A percentile compares a stretch with the other conserved stretches of the same genome.
phyloP scores from a whole-genome alignment of 2,797 vertebrate species.

The Ambastaia sidthimunki region DNA sequence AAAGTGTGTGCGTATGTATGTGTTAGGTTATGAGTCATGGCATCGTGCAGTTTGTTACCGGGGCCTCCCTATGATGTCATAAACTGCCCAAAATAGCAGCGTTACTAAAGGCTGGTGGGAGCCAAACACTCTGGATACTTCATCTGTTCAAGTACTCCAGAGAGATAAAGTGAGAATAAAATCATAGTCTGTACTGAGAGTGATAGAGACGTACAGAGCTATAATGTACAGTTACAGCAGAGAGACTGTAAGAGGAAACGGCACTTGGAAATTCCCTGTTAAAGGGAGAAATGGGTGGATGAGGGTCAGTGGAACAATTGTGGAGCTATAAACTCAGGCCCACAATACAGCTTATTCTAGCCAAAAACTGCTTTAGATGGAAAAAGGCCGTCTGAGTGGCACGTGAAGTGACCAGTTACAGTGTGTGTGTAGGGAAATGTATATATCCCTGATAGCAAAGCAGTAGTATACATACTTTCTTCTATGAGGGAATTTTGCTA shows the following conservation, averaged over 20 bases:
- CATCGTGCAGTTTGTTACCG: conserved; percentile 57
- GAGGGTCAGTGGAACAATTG: not conserved
- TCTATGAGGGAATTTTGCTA: too few species aligned
- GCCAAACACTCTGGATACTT: conserved; percentile 41
- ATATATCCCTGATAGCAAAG: too few species aligned
- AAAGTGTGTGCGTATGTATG: conserved; percentile 5
- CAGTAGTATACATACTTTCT: too few species aligned
- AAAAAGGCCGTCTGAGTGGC: too few species aligned
- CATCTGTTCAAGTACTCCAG: conserved; percentile 33
- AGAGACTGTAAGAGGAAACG: conserved; percentile 1
- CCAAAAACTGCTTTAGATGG: not conserved
- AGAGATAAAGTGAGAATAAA: conserved; percentile 18
- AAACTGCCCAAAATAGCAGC: conserved; percentile 73
- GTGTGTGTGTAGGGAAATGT: too few species aligned
- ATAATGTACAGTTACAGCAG: not conserved
- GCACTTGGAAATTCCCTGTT: conserved; percentile 12
- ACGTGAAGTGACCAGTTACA: too few species aligned
- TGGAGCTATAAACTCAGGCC: not conserved
- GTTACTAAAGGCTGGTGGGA: conserved; percentile 63
- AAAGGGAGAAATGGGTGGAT: not conserved
- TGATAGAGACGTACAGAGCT: not conserved
- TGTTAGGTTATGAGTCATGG: conserved; percentile 62
- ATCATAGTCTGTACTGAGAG: conserved; percentile 1
- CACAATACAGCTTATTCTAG: not conserved
- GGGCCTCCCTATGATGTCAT: conserved; percentile 74